Base-by-base conservation (phyloP, 2,888 invertebrate genomes). In the Branchellion lobata region DNA sequence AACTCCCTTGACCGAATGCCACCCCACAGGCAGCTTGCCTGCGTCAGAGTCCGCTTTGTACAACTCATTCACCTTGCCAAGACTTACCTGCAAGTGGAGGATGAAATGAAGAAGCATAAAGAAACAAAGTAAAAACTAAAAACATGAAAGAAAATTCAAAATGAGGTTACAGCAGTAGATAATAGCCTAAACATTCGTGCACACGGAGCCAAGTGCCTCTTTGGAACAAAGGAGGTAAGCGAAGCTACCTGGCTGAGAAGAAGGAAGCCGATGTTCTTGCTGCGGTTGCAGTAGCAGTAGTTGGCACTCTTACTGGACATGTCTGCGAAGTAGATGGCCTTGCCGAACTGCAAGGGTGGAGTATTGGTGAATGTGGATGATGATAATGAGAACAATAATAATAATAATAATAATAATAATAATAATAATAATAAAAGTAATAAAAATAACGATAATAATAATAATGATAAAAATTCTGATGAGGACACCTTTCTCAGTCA, bases 261-360 rank as follows among this genome's bases (percentile, higher is more conserved):
- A 36, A 89, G 81, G 2, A 89, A 81, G 3, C 89, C 89, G 34
- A 85, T 84, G 76, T 86, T 86, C 81, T 88, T 88, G 29, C 85
- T 82, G 73, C 82, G 82, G 29, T 85, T 85, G 1, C 89, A 85
- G 83, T 86, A 89, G 81, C 89, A 89, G 83, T 89, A 90, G 82
- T 89, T 89, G 75, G 89, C 89, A 84, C 89, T 89, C 82, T 89
- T 89, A 83, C 88, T 88, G 29, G 88, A 88, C 86, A 89, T 88
- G 83, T 89, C 89, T 36, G 89, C 89, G 84, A 89, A 89, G 82
- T 89, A 89, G 3, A 89, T 86, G n/a, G 89, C 89, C 84, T 89
- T 89, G 11, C 89, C 89, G 85, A 88, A 88, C 87, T 87, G 84
- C 65, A 83, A 83, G 11, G 80, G 11, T 82, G 40, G 24, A 65